phyloP scores from a whole-genome alignment of 2,797 vertebrate genomes.

The Alfaro cultratus region DNA sequence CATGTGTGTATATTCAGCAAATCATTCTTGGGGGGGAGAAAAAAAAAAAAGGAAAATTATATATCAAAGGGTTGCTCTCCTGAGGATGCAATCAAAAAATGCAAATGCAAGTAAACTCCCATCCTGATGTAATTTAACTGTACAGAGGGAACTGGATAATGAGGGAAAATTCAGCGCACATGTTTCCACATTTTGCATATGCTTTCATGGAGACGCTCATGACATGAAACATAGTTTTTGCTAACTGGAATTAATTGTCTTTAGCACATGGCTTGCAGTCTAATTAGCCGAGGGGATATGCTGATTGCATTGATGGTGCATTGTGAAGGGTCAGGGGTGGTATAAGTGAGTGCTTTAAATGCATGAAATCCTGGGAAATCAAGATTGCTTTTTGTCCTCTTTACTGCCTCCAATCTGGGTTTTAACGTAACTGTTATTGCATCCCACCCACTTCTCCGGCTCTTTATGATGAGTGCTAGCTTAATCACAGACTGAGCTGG shows the following conservation, averaged over 20 bases:
- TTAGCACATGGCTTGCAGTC: conserved; percentile 48
- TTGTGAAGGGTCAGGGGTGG: conserved; percentile 58
- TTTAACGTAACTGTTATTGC: conserved; percentile 56
- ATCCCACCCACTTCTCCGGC: conserved; percentile 32
- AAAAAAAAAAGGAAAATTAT: conserved; percentile 12
- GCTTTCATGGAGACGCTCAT: conserved; percentile 26
- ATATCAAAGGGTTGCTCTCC: conserved; percentile 56
- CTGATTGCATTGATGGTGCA: conserved; percentile 57
- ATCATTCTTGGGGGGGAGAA: conserved; percentile 37
- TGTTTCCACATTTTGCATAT: conserved; percentile 25
- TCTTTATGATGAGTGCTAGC: conserved; percentile 27
- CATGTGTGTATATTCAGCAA: conserved; percentile 43
- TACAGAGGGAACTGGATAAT: conserved; percentile 60
- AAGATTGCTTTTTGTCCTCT: conserved; percentile 55
- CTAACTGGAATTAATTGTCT: conserved; percentile 60
- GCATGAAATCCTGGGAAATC: conserved; percentile 68
- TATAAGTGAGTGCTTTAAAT: conserved; percentile 79
- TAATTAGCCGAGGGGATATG: conserved; percentile 55
- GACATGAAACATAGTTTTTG: conserved; percentile 43
- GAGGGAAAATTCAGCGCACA: conserved; percentile 53
- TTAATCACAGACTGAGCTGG: conserved; percentile 37
- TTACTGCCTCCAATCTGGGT: conserved; percentile 65
- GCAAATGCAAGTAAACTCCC: conserved; percentile 51
- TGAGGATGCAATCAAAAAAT: conserved; percentile 64
- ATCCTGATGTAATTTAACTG: conserved; percentile 52